These are phyloP conservation scores for Cephus cinctus DNA, from an alignment of 1,140 invertebrate species.

Conservation along the genomic window DNA sequence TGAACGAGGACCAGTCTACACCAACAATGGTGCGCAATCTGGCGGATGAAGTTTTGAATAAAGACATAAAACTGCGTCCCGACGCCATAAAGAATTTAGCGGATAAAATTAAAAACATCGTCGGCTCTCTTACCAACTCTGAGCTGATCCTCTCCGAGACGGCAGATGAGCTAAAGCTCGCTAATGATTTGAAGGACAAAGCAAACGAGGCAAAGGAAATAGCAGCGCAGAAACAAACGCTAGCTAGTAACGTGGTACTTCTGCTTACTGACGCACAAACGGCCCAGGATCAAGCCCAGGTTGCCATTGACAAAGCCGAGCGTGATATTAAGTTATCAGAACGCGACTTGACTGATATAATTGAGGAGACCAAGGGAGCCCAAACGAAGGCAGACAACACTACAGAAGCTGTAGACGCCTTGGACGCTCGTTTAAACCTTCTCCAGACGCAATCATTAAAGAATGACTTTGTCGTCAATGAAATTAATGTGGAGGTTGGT, in stretches of 20 bases:
- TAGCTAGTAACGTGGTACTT: constrained; percentile 54
- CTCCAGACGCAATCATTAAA: constrained; percentile 75
- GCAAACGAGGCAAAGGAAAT: constrained; percentile 76
- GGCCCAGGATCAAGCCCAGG: constrained; percentile 75
- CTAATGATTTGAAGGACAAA: constrained; percentile 71
- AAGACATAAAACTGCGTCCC: constrained; percentile 72
- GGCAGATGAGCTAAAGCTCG: constrained; percentile 70
- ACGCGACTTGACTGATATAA: constrained; percentile 70
- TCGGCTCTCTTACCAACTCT: constrained; percentile 84
- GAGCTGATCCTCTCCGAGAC: constrained; percentile 87
- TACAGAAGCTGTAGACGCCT: constrained; percentile 64
- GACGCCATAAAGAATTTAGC: constrained; percentile 84
- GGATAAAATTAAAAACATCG: constrained; percentile 80
- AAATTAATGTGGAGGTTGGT: constrained; percentile 59
- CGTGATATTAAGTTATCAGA: constrained; percentile 75
- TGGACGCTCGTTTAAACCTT: constrained; percentile 67
- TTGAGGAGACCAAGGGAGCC: constrained; percentile 71
- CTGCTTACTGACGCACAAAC: constrained; percentile 67
- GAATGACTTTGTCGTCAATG: constrained; percentile 67
- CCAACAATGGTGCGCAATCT: constrained; percentile 78
- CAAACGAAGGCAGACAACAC: constrained; percentile 73
- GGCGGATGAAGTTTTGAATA: constrained; percentile 73
- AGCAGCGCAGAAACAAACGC: constrained; percentile 32
- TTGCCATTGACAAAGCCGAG: constrained; percentile 78
- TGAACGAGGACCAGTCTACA: constrained; percentile 73